Conservation (phyloP, 2,797 vertebrate genomes). For the Protosalanx chinensis region DNA sequence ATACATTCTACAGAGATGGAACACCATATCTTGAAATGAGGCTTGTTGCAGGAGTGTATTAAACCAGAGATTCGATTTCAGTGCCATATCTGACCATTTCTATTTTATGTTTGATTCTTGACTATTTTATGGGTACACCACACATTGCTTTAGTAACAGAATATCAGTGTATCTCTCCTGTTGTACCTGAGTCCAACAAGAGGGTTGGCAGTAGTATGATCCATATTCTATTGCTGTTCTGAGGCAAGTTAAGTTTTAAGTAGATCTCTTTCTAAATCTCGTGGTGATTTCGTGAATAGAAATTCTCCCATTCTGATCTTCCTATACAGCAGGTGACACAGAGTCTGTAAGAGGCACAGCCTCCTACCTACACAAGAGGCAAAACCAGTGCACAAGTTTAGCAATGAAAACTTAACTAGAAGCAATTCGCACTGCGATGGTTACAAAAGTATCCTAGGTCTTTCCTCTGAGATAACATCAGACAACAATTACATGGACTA, state of each 20-base stretch:
- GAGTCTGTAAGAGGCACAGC: slow-evolving; percentile 63
- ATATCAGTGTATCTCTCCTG: not conserved
- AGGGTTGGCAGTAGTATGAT: not conserved
- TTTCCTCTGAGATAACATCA: slow-evolving; percentile 27
- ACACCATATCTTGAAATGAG: not conserved
- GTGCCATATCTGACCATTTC: not conserved
- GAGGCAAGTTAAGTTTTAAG: not conserved
- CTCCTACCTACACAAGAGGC: slow-evolving; percentile 50
- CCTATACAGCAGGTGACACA: not conserved
- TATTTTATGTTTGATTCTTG: not conserved
- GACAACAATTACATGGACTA: slow-evolving; percentile 30
- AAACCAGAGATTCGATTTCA: slow-evolving; percentile 9
- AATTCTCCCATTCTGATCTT: not conserved
- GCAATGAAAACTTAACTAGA: slow-evolving; percentile 13
- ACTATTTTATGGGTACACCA: not conserved
- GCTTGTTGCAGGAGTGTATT: slow-evolving; percentile 16
- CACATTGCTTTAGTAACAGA: not conserved
- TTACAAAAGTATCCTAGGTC: slow-evolving; percentile 29
- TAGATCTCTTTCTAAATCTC: too few relatives aligned
- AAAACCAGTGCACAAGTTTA: slow-evolving; percentile 34
- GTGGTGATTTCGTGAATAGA: not conserved
- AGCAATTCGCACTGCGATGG: slow-evolving; percentile 13
- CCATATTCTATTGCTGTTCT: not conserved
- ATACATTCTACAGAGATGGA: slow-evolving; percentile 18
- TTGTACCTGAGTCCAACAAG: not conserved